Conservation (phyloP, 2,888 invertebrate genomes). For the Agrotis clavis region DNA sequence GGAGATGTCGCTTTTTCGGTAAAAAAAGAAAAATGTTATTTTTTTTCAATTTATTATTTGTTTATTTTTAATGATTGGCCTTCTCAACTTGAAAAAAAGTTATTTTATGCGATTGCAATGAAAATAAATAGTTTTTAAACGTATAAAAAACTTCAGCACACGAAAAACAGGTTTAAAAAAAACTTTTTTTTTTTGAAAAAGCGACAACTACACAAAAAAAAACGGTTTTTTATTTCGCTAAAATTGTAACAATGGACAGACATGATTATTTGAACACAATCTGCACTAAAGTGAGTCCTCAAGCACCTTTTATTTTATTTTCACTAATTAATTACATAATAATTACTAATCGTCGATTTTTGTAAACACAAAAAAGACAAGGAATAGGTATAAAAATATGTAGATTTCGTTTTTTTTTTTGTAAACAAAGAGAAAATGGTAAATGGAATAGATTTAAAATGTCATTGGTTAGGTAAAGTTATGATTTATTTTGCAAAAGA, state of each 20-base stretch:
- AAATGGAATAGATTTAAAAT: slow-evolving; percentile 34
- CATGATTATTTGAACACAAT: slow-evolving; percentile 54
- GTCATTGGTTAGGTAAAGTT: slow-evolving; percentile 44
- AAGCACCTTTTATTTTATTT: slow-evolving; percentile 51
- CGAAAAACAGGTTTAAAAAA: not conserved
- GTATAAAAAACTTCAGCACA: no score
- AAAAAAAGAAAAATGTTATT: not conserved
- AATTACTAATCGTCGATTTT: slow-evolving; percentile 54
- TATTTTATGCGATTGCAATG: no score
- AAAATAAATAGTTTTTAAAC: no score
- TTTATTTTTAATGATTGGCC: no score
- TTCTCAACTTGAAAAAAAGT: no score
- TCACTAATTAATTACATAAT: slow-evolving; percentile 49
- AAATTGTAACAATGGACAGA: slow-evolving; percentile 63
- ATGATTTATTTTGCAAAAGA: slow-evolving; percentile 22
- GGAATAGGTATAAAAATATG: slow-evolving; percentile 43
- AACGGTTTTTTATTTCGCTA: slow-evolving; percentile 63
- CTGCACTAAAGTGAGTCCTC: slow-evolving; percentile 35
- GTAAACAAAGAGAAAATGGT: slow-evolving; percentile 5
- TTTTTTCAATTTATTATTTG: no score
- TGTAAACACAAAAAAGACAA: slow-evolving; percentile 61
- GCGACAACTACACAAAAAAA: slow-evolving; percentile 40
- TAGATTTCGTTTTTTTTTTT: slow-evolving; percentile 17
- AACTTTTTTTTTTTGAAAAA: slow-evolving; percentile 37
- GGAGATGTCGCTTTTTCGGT: slow-evolving; percentile 50